Conservation (phyloP, 2,113 vertebrate species). For the Neolamprologus hecqui region DNA sequence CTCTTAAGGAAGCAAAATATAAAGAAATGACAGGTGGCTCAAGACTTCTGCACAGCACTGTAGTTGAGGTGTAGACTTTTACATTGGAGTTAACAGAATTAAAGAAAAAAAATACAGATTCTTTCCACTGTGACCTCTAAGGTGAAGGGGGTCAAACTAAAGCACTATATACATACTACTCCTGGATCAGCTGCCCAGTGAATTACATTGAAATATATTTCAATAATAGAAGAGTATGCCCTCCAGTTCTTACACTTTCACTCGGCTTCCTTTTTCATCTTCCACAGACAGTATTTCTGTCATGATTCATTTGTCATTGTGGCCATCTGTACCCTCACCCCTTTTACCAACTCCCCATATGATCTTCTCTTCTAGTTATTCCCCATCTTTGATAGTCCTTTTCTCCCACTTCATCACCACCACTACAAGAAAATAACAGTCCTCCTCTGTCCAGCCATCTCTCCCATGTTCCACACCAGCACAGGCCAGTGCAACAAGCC, state of each 20-base stretch:
- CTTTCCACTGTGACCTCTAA: not conserved
- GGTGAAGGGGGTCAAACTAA: not conserved
- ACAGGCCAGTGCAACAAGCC: not conserved
- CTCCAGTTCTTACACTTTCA: not conserved
- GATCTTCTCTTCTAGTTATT: not conserved
- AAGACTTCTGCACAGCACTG: not conserved
- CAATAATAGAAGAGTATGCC: not conserved
- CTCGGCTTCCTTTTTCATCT: not conserved
- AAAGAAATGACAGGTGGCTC: not conserved
- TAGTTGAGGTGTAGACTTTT: not conserved
- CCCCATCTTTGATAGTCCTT: not conserved
- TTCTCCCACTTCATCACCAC: not conserved
- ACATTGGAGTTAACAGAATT: not conserved
- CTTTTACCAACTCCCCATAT: not conserved
- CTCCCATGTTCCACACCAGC: not conserved
- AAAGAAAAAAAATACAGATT: not conserved
- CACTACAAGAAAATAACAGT: not conserved
- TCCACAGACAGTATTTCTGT: not conserved
- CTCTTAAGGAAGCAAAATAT: not conserved
- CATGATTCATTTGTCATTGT: not conserved
- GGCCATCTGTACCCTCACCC: not conserved
- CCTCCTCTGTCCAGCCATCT: not conserved
- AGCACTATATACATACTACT: not conserved
- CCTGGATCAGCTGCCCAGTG: not conserved
- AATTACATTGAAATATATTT: not conserved